Percentiles rank a stretch among this genome's conserved stretches.
Conservation (phyloP, 2,888 invertebrate genomes). For the Platypus cylindrus region DNA sequence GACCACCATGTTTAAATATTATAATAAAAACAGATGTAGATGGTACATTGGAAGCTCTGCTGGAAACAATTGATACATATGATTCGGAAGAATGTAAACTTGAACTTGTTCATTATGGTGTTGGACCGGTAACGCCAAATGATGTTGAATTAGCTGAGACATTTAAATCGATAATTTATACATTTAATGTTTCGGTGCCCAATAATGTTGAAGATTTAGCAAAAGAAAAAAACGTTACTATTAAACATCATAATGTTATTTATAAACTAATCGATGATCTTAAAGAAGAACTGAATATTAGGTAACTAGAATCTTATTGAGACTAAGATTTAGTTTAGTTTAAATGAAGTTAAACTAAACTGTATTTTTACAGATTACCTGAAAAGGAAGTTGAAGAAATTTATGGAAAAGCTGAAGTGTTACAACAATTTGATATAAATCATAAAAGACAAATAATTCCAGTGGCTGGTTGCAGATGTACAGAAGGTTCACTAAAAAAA, state of each 20-base stretch:
- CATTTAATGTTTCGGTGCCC: constrained; percentile 66
- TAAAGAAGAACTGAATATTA: constrained; percentile 59
- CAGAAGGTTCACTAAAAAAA: constrained; percentile 61
- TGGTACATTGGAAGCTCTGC: constrained; percentile 90
- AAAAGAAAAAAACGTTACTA: constrained; percentile 39
- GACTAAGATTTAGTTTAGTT: not conserved
- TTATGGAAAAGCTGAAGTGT: constrained; percentile 70
- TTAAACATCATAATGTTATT: constrained; percentile 76
- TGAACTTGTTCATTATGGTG: constrained; percentile 78
- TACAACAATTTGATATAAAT: constrained; percentile 69
- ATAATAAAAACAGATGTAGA: constrained; percentile 76
- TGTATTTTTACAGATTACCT: constrained; percentile 42
- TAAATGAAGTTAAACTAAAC: not conserved
- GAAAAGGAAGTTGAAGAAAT: constrained; percentile 59
- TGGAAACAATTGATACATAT: constrained; percentile 83
- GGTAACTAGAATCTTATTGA: constrained; percentile 19
- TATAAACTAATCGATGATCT: constrained; percentile 87
- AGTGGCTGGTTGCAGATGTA: constrained; percentile 82
- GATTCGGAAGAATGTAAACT: constrained; percentile 62
- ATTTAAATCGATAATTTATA: constrained; percentile 72
- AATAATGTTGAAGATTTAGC: constrained; percentile 40
- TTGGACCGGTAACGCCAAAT: constrained; percentile 71
- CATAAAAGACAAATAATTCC: constrained; percentile 68
- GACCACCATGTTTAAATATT: constrained; percentile 29
- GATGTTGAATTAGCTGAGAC: constrained; percentile 72